These are phyloP conservation scores for Mellivora capensis DNA, from an alignment of 2,113 vertebrate species.

Conservation along the genomic window DNA sequence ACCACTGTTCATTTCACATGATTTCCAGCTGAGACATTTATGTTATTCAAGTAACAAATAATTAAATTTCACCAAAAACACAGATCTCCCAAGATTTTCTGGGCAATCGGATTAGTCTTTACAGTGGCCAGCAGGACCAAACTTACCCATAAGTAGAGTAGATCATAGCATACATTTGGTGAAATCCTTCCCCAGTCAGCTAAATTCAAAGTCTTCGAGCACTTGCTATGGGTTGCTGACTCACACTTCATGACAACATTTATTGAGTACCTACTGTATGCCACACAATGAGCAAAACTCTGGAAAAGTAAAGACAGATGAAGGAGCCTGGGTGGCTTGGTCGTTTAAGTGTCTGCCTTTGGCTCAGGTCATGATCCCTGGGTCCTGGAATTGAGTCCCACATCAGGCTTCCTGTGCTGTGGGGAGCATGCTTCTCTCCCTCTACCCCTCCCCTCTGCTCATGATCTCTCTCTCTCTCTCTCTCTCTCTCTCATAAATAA, in stretches of 20 bases:
- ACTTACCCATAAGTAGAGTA: background rate
- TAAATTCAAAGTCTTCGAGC: background rate
- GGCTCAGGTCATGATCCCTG: too few species aligned
- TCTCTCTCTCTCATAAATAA: too few species aligned
- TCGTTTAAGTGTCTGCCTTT: too few species aligned
- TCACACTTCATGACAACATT: background rate
- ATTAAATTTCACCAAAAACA: background rate
- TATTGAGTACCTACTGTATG: background rate
- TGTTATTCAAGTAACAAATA: background rate
- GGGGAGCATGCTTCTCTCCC: too few species aligned
- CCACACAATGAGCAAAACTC: background rate
- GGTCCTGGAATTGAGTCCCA: too few species aligned
- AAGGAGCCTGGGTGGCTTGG: background rate
- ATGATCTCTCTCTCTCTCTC: too few species aligned
- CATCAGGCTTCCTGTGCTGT: too few species aligned
- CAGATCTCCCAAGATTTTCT: background rate
- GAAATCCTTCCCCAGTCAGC: background rate
- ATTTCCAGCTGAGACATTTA: background rate
- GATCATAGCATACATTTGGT: background rate
- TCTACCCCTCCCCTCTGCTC: too few species aligned
- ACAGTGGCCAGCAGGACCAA: background rate
- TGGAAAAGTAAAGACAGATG: background rate
- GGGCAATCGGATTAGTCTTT: background rate
- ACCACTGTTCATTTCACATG: background rate
- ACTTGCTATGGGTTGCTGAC: background rate